Evolutionary conservation across 1,140 invertebrate genomes (phyloP).

Genomic region (Cyclargus thomasi): DNA sequence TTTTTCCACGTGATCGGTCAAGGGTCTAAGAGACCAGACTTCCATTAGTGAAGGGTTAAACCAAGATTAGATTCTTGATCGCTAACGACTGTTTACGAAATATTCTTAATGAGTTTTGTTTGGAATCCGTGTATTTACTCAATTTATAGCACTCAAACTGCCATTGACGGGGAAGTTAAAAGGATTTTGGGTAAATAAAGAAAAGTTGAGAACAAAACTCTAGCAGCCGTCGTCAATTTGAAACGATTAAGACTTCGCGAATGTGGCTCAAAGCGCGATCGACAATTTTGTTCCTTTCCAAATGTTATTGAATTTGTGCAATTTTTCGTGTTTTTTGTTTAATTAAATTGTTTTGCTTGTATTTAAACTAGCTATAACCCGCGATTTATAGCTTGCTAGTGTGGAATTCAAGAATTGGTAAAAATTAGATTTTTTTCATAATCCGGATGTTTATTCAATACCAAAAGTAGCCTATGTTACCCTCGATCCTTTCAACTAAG

Average conservation of each 20-base stretch:
- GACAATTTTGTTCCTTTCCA: too few relatives aligned
- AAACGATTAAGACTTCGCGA: not conserved
- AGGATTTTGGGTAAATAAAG: not conserved
- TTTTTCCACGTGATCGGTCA: not conserved
- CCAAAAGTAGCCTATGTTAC: too few relatives aligned
- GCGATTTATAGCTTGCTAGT: too few relatives aligned
- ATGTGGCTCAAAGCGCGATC: too few relatives aligned
- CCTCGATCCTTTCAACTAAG: too few relatives aligned
- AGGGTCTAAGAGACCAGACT: not conserved
- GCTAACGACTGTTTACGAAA: not conserved
- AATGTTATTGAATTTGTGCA: too few relatives aligned
- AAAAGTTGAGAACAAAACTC: not conserved
- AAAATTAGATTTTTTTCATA: too few relatives aligned
- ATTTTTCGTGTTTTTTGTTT: too few relatives aligned
- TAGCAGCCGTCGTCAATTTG: not conserved
- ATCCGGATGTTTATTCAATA: too few relatives aligned
- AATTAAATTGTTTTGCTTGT: too few relatives aligned
- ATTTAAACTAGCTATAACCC: too few relatives aligned
- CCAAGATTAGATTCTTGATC: slow-evolving; percentile 3
- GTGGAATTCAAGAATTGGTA: too few relatives aligned
- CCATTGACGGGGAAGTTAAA: not conserved
- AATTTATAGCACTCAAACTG: not conserved
- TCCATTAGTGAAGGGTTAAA: not conserved
- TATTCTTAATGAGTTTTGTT: not conserved
- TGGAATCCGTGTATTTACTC: not conserved